Percentiles rank a stretch among this genome's conserved stretches.
Conservation (phyloP, 2,888 invertebrate species). For the Temnothorax unifasciatus region DNA sequence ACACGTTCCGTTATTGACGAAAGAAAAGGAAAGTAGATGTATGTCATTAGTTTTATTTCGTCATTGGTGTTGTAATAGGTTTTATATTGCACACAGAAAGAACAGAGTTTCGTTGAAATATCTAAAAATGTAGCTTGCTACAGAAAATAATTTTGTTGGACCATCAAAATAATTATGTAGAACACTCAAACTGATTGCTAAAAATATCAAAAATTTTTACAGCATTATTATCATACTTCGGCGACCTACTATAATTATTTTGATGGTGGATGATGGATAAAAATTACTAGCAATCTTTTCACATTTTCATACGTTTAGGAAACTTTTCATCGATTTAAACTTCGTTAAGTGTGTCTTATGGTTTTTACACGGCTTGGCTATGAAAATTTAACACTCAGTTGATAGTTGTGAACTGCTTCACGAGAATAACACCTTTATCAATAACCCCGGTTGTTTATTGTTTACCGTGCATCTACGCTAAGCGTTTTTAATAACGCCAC, state of each 20-base stretch:
- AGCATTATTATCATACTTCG: no score
- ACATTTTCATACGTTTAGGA: not conserved
- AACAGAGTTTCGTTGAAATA: no score
- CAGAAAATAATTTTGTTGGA: no score
- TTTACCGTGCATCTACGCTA: not conserved
- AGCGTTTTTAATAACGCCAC: slow-evolving; percentile 24
- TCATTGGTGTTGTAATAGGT: not conserved
- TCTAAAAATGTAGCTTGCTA: no score
- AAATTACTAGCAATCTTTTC: not conserved
- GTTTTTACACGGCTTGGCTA: not conserved
- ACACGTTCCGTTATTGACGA: not conserved
- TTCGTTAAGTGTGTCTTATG: not conserved
- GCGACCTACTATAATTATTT: no score
- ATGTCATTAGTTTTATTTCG: not conserved
- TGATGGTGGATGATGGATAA: no score
- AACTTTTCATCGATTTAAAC: not conserved
- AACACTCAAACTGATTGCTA: no score
- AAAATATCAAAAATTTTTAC: no score
- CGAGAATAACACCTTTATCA: slow-evolving; percentile 22
- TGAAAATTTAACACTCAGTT: not conserved
- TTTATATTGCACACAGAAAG: no score
- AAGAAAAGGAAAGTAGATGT: not conserved
- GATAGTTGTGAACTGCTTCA: not conserved
- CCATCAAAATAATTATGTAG: no score
- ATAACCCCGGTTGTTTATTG: slow-evolving; percentile 20